These are phyloP conservation scores for Oryzias javanicus DNA, from an alignment of 2,113 vertebrate species.

Conservation along the genomic window DNA sequence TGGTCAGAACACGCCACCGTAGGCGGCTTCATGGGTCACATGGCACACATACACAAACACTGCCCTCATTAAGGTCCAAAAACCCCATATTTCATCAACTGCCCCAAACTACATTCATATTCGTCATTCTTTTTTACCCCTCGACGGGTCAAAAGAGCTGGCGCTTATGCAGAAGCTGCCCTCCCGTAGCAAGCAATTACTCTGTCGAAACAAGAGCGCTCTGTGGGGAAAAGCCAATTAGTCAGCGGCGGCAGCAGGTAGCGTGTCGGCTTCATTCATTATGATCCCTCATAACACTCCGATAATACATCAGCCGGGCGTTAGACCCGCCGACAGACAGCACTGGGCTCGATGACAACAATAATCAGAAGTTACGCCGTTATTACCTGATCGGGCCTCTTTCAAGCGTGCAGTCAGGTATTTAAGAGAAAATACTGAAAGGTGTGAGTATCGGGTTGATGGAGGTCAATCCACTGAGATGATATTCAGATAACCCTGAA, in stretches of 20 bases:
- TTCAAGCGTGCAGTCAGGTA: conserved; percentile 7
- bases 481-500: conserved; percentile 57
- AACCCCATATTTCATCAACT: conserved; percentile 44
- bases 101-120: conserved; percentile 49
- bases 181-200: conserved; percentile 61
- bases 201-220: conserved; percentile 54
- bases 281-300: conserved; percentile 50
- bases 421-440: conserved; percentile 37
- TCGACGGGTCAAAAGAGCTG: conserved; percentile 56
- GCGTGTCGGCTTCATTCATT: conserved; percentile 52
- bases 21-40: conserved; percentile 41
- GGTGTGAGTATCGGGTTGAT: neutral
- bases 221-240: conserved; percentile 69
- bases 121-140: conserved; percentile 42
- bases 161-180: conserved; percentile 14
- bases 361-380: conserved; percentile 47
- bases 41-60: conserved; percentile 23
- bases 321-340: conserved; percentile 41
- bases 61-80: conserved; percentile 49
- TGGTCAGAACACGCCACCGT: conserved; percentile 38
- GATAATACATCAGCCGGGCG: conserved; percentile 46
- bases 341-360: conserved; percentile 45
- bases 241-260: conserved; percentile 57
- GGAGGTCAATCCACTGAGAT: conserved; percentile 42
- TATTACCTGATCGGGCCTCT: conserved; percentile 34